Conservation (phyloP, 1,140 invertebrate species). For the Contarinia nasturtii region DNA sequence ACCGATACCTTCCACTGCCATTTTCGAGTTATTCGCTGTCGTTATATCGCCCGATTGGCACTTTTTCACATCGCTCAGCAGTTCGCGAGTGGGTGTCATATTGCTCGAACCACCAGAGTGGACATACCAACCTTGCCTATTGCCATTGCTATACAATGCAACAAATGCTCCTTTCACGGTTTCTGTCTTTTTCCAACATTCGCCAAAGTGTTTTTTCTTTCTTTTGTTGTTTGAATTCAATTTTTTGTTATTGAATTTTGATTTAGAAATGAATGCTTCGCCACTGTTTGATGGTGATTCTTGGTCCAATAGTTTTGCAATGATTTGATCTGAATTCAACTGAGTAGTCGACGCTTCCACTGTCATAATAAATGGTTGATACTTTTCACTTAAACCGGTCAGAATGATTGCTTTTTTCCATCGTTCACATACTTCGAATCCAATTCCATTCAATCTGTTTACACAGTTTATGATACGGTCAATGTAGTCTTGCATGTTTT, state of each 20-base stretch:
- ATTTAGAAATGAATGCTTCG: conserved; percentile 1
- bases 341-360: conserved; percentile 10
- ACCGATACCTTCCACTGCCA: conserved; percentile 11
- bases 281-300: conserved; percentile 1
- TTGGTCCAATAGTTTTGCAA: conserved; percentile 12
- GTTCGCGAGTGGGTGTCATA: conserved; percentile 8
- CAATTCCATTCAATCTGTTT: background rate
- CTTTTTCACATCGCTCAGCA: conserved; percentile 4
- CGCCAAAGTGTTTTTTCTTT: too few species aligned
- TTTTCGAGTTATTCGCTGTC: conserved; percentile 13
- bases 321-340: conserved; percentile 9
- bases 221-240: conserved; percentile 5
- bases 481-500: conserved; percentile 16
- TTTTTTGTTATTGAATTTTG: conserved; percentile 6
- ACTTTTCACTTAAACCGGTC: conserved; percentile 17
- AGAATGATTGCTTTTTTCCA: conserved; percentile 17
- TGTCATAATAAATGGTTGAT: conserved; percentile 19
- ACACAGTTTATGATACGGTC: conserved; percentile 9
- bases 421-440: conserved; percentile 10
- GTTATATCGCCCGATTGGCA: conserved; percentile 11
- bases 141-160: too few species aligned
- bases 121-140: conserved; percentile 10
- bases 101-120: conserved; percentile 11
- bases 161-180: too few species aligned
- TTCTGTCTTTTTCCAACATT: too few species aligned